These are phyloP conservation scores for Recurvirostra avosetta DNA, from an alignment of 2,113 vertebrate genomes.

Conservation along the genomic window DNA sequence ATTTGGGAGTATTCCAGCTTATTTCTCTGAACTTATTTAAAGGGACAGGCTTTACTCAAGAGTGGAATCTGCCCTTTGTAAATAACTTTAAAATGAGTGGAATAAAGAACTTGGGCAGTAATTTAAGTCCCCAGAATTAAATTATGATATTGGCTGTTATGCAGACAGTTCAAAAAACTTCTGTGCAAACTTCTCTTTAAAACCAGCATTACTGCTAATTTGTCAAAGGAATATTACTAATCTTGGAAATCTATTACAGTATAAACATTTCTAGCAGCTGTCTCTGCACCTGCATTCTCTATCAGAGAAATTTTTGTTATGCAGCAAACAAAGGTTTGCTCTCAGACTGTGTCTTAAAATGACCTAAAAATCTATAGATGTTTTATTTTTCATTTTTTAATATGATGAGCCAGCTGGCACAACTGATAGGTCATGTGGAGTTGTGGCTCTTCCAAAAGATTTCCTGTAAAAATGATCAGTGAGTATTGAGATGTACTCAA, in stretches of 20 bases:
- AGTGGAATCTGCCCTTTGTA: background rate
- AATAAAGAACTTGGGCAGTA: background rate
- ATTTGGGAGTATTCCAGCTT: background rate
- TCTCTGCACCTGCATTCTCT: background rate
- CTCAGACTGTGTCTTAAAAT: background rate
- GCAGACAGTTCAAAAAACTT: background rate
- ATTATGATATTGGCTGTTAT: background rate
- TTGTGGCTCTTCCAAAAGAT: constrained; percentile 6
- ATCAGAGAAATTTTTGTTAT: background rate
- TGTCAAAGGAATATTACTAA: background rate
- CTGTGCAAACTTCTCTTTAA: background rate
- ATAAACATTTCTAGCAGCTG: background rate
- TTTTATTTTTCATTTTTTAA: constrained; percentile 8
- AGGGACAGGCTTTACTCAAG: background rate
- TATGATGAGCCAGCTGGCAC: background rate
- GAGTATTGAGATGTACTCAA: background rate
- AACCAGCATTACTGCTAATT: background rate
- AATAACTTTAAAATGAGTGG: background rate
- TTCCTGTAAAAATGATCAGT: constrained; percentile 18
- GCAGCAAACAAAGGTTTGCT: background rate
- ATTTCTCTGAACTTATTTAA: background rate
- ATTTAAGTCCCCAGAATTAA: background rate
- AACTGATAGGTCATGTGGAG: background rate
- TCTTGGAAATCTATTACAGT: background rate
- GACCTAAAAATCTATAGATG: background rate